Base-by-base conservation (phyloP, 2,888 invertebrate species). In the Formica aserva region DNA sequence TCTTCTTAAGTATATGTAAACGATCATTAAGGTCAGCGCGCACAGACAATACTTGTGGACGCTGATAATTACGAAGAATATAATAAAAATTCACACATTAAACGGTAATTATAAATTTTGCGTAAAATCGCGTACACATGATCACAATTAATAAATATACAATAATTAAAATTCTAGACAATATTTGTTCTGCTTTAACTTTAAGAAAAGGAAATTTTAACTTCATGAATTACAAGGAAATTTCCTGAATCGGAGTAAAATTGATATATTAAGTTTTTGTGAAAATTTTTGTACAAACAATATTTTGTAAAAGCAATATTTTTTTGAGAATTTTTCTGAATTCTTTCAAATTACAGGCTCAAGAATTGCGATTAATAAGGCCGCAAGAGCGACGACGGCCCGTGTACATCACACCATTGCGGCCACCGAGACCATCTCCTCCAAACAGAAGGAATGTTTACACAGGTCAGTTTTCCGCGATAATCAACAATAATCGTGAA, bases 371-470 rank as follows among this genome's bases (percentile, higher is more conserved):
- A 78, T 88, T 92, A 78, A 66, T 91, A 6, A 92, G 92, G 38
- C 91, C 92, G 0, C 89, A 84, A n/a, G 89, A 86, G 67, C 89
- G 90, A 77, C 92, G 93, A 75, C 92, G 92, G 11, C 91, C 93
- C 35, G 84, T 88, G 52, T 93, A 92, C 77, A 86, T 93, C 22
- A 90, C 91, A 8, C 87, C 87, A 5, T 75, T 89, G 22, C 57
- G 78, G 0, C 77, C 86, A 0, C 78, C 90, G 52, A 89, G 93
- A 62, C 88, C 91, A 4, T 86, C 91, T 5, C 65, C 86, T 5
- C 82, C 90, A 26, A 94, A 94, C 84, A 87, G 95, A 81, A 91
- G 94, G 84, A 94, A 94, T 83, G 93, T 94, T 83, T 93, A 92
- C 65, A 85, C 92, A 86, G 94, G 94, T 94, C 82, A 60, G 74